Conservation (phyloP, 2,113 vertebrate genomes). For the Cavia aperea region DNA sequence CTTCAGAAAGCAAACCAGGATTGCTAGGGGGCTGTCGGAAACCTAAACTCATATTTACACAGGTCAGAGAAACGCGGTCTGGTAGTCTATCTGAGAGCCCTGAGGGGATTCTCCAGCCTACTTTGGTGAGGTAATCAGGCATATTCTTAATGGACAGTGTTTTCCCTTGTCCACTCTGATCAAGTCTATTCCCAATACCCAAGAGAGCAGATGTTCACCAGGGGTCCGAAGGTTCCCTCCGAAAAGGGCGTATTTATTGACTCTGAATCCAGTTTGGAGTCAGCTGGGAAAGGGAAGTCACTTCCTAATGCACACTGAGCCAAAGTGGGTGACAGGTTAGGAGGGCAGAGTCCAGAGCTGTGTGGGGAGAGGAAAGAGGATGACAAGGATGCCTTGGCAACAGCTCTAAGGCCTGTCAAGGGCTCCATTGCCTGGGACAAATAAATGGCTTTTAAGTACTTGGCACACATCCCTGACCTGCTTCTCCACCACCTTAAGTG, state of each 20-base stretch:
- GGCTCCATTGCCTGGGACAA: not conserved
- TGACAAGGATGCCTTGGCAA: not conserved
- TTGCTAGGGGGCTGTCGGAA: not conserved
- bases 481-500: not conserved
- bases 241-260: conserved; percentile 3
- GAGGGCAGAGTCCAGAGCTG: not conserved
- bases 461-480: not conserved
- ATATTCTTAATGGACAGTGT: not conserved
- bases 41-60: not conserved
- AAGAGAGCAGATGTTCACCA: not conserved
- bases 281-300: not conserved
- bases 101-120: not conserved
- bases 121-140: not conserved
- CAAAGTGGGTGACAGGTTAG: not conserved
- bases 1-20: not conserved
- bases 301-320: not conserved
- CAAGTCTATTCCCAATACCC: not conserved
- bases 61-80: not conserved
- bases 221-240: not conserved
- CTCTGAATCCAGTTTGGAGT: not conserved
- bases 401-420: not conserved
- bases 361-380: not conserved
- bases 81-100: not conserved
- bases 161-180: not conserved
- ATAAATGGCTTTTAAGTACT: not conserved